Base-by-base conservation (phyloP, 2,797 vertebrate species). In the Oreortyx pictus region DNA sequence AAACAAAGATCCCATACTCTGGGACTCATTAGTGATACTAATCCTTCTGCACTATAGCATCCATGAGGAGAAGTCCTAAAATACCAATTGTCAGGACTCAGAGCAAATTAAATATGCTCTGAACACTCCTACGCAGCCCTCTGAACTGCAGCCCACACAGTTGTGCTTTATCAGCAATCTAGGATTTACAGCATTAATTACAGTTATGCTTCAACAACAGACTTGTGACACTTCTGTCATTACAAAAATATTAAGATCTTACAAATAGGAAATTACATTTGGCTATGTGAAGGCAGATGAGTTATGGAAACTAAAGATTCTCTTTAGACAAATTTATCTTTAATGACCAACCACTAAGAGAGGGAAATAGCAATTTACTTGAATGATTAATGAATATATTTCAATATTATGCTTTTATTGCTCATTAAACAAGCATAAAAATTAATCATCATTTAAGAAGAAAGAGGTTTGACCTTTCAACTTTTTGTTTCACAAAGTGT, bases 351-450 rank as follows among this genome's bases (percentile, higher is more conserved):
- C 27, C 11, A 31, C 61, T 74, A 43, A 50, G 77, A 75, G 41
- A 90, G 19, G 44, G 76, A 91, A 94, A 91, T 39, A 88, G 77
- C 59, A 19, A n/a, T 86, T 89, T 88, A n/a, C 61, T 86, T 91
- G 43, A 87, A 83, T 91, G 86, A 94, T 94, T 94, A 86, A 96
- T 93, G 46, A 71, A 52, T 74, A 67, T 41, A 82, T 92, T 92
- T 92, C 82, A 91, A 77, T 91, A 79, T 77, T 92, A 81, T 52
- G 47, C 62, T 94, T 93, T 93, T 94, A 94, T 89, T 93, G 66
- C 74, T 94, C 86, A 79, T 95, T 95, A 95, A 92, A 76, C 33
- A 54, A 87, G 60, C 54, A 91, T 46, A 80, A 94, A 92, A 44
- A 82, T 91, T 91, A 88, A 89, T 87, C 57, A 54, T 49, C 33